These are phyloP conservation scores for Paramisgurnus dabryanus DNA, from an alignment of 2,113 vertebrate genomes.

Conservation along the genomic window DNA sequence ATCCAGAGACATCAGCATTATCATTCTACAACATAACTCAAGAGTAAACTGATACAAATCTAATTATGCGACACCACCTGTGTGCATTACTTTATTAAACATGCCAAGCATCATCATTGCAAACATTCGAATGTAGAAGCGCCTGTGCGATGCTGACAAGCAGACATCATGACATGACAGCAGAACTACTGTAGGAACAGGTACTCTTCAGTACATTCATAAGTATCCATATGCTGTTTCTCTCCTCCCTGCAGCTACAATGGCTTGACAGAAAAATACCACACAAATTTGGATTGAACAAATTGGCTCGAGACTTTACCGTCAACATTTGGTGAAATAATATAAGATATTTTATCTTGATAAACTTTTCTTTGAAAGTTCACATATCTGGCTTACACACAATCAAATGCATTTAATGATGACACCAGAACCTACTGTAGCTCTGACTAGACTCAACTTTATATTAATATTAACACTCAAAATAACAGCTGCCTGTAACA, in stretches of 20 bases:
- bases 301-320: slow-evolving; percentile 22
- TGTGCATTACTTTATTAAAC: neutral
- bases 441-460: neutral
- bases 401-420: neutral
- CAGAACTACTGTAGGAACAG: slow-evolving; percentile 63
- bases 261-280: slow-evolving; percentile 59
- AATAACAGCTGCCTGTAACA: no score
- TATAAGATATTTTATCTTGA: slow-evolving; percentile 1
- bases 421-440: neutral
- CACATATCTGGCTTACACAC: neutral
- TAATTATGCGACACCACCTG: neutral
- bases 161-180: slow-evolving; percentile 68
- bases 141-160: slow-evolving; percentile 72
- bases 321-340: slow-evolving; percentile 34
- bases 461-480: no score
- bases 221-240: slow-evolving; percentile 76
- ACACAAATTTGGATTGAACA: slow-evolving; percentile 31
- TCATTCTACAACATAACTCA: slow-evolving; percentile 3
- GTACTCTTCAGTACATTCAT: slow-evolving; percentile 73
- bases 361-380: slow-evolving; percentile 30
- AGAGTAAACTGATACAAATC: neutral
- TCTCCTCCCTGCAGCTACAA: slow-evolving; percentile 72
- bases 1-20: slow-evolving; percentile 3
- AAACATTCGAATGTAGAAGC: slow-evolving; percentile 59
- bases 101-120: slow-evolving; percentile 34